Evolutionary conservation across 2,888 invertebrate species (phyloP).

Genomic region (Noctua janthe): DNA sequence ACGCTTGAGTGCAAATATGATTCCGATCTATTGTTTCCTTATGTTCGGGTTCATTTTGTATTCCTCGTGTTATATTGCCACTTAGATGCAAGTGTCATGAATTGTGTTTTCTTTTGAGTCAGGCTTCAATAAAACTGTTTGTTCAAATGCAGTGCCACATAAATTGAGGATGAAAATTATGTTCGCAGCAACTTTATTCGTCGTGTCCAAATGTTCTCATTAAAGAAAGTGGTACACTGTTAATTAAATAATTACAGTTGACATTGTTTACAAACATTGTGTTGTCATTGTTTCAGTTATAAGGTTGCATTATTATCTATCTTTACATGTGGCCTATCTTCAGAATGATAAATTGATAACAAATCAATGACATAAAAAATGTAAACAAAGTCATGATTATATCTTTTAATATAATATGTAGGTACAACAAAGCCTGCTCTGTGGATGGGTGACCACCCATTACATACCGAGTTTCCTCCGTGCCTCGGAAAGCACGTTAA

Average conservation of each 20-base stretch:
- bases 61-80: conserved; percentile 2
- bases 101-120: conserved; percentile 2
- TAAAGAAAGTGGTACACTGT: conserved; percentile 5
- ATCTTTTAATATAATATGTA: background rate
- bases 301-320: conserved; percentile 64
- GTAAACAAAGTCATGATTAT: conserved; percentile 32
- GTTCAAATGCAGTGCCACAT: conserved; percentile 3
- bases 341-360: conserved; percentile 34
- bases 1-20: conserved; percentile 10
- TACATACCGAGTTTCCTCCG: too few species aligned
- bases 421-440: background rate
- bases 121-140: background rate
- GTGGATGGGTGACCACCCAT: too few species aligned
- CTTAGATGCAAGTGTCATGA: conserved; percentile 1
- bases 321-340: conserved; percentile 42
- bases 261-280: conserved; percentile 53
- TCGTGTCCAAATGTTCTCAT: conserved; percentile 13
- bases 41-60: conserved; percentile 14
- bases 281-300: conserved; percentile 60
- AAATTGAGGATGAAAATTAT: background rate
- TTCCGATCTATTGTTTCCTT: conserved; percentile 13
- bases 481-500: too few species aligned
- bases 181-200: background rate
- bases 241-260: conserved; percentile 14
- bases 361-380: conserved; percentile 36